Evolutionary conservation across 2,113 vertebrate species (phyloP).

Genomic region (Erythrolamprus reginae): DNA sequence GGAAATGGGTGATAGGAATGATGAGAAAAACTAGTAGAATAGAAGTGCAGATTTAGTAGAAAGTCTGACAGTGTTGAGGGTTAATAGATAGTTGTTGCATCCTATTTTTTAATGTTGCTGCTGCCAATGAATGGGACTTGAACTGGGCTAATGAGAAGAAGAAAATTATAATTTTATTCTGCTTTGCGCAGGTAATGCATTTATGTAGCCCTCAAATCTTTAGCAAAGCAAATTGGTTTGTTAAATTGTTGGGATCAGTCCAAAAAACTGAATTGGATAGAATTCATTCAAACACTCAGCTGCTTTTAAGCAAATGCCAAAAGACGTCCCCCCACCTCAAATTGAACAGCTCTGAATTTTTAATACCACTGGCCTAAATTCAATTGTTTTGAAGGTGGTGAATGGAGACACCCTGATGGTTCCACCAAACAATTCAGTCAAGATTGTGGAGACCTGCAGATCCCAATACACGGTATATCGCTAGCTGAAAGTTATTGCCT

Average conservation of each 20-base stretch:
- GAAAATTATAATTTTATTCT: not conserved
- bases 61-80: too few relatives aligned
- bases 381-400: not conserved
- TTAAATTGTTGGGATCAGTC: not conserved
- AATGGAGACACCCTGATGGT: not conserved
- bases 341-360: not conserved
- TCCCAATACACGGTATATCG: not conserved
- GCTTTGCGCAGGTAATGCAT: not conserved
- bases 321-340: too few relatives aligned
- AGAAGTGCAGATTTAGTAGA: too few relatives aligned
- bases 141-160: not conserved
- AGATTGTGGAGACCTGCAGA: not conserved
- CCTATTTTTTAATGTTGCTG: not conserved
- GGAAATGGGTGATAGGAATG: too few relatives aligned
- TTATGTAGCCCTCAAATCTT: not conserved
- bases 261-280: not conserved
- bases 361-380: not conserved
- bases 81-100: not conserved
- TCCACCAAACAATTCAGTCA: not conserved
- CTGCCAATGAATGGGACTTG: not conserved
- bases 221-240: not conserved
- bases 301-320: not conserved
- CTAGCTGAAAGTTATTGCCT: not conserved
- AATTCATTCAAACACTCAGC: not conserved
- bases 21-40: too few relatives aligned